These are phyloP conservation scores for Drosophila subquinaria DNA, from an alignment of 2,888 invertebrate genomes.

Conservation along the genomic window DNA sequence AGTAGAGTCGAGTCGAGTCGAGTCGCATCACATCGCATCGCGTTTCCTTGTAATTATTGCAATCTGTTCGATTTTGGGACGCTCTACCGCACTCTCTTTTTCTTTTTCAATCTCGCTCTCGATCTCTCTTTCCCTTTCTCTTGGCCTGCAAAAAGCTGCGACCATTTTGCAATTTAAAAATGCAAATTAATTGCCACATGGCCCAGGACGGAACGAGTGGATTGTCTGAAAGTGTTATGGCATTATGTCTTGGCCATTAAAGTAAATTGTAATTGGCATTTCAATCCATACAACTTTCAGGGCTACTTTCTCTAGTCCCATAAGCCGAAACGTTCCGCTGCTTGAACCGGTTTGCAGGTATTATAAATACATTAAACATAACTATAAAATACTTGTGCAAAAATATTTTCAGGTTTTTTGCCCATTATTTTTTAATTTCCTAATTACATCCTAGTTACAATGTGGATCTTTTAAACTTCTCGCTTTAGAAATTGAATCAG, in stretches of 20 bases:
- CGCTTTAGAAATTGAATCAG: too few relatives aligned
- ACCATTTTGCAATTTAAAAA: constrained; percentile 82
- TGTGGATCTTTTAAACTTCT: too few relatives aligned
- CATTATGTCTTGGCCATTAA: constrained; percentile 70
- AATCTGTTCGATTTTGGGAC: constrained; percentile 81
- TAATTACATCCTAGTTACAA: not conserved
- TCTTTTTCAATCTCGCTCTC: not conserved
- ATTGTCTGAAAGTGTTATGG: constrained; percentile 63
- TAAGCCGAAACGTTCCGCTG: not conserved
- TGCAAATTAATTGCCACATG: constrained; percentile 84
- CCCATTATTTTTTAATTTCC: not conserved
- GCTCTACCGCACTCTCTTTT: constrained; percentile 19
- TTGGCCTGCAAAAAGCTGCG: constrained; percentile 20
- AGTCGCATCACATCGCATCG: constrained; percentile 15
- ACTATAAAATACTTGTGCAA: not conserved
- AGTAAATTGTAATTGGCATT: constrained; percentile 78
- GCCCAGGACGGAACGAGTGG: constrained; percentile 57
- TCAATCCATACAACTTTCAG: constrained; percentile 30
- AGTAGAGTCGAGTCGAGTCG: not conserved
- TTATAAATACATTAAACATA: not conserved
- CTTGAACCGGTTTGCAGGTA: constrained; percentile 5
- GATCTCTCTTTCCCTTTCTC: not conserved
- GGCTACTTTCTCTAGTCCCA: constrained; percentile 4
- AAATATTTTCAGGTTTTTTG: not conserved
- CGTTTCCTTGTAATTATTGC: constrained; percentile 76